Evolutionary conservation across 92 coral and sea anemone species (phyloP), one percentile per base, ranked within the genome.

Genomic region (Pocillopora grandis): DNA sequence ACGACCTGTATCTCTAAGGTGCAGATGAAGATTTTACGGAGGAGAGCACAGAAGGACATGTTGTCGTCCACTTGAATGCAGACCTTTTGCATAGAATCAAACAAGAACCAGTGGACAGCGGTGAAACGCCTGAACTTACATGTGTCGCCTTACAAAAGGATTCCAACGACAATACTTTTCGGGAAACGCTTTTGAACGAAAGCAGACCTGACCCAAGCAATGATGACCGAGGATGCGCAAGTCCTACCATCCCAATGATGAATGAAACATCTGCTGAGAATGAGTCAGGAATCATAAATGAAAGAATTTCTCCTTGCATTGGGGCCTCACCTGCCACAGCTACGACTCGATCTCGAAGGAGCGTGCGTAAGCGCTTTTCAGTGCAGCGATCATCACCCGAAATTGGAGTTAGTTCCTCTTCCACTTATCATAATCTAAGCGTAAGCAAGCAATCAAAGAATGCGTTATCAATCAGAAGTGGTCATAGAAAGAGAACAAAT

Each of bases 61-160:
- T 77, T 74, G 72, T 62, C 1, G 86, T 73, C 13, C 86, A 74
- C 6, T 52, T 83, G 55, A 80, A 73, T 61, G 73, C 62, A 62
- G 55, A 18, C 63, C 74, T 74, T 73, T 49, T 75, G n/a, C 65
- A 65, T 52, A 76, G 62, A 49, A 74, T 83, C 64, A 83, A 83
- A 52, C 67, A 62, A 83, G 86, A 83, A 72, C 86, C 74, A 52
- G 27, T 49, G 18, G 80, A 83, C 12, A 20, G 48, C 58, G 31
- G 20, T 52, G 73, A 83, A 52, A 49, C 48, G 10, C 77, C 66
- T 2, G 36, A 71, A 23, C 37, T 31, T 27, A n/a, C 58, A 0
- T 60, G 70, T 21, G 59, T 36, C 67, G 60, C 49, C 0, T 20
- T 81, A 35, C 77, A 71, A 35, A 31, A 59, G 85, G 60, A 71